Evolutionary conservation across 2,888 invertebrate genomes (phyloP), one percentile per base, ranked within the genome.

Genomic region (Acrobasis repandana): DNA sequence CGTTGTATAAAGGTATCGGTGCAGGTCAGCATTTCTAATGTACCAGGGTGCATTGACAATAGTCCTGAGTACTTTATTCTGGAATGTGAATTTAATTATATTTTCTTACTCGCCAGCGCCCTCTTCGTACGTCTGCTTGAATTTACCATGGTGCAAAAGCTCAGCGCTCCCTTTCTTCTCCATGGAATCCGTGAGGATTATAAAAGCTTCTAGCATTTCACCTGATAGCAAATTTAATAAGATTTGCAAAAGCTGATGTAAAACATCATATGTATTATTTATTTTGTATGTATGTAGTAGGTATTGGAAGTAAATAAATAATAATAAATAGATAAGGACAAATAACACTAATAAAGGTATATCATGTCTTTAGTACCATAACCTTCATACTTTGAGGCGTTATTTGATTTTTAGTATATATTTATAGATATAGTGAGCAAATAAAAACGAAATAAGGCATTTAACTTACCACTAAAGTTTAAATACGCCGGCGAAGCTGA

Each of bases 201-300:
- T 72, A 63, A 90, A 90, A 0, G 83, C 86, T 65, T 85, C 80
- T 47, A 77, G 63, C 86, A 85, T 88, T 51, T 82, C 80, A 33
- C 86, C 90, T 89, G 51, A n/a, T 56, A 2, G 52, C 51, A 62
- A 49, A 11, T 54, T 56, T 61, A n/a, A 28, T 18, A 8, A 50
- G 18, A 8, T 28, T 14, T 50, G 9, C 11, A 28, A 33, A 38
- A 34, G 10, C 18, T 38, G 6, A 34, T 28, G 34, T n/a, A n/a
- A n/a, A n/a, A n/a, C n/a, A n/a, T n/a, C n/a, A n/a, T n/a, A n/a
- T n/a, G n/a, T n/a, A n/a, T n/a, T n/a, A n/a, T n/a, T n/a, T n/a
- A n/a, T n/a, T n/a, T n/a, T n/a, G n/a, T n/a, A n/a, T n/a, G n/a
- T n/a, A n/a, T n/a, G n/a, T n/a, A n/a, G n/a, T n/a, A n/a, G n/a